Conservation (phyloP, 2,113 vertebrate species). For the Atractosteus spatula region DNA sequence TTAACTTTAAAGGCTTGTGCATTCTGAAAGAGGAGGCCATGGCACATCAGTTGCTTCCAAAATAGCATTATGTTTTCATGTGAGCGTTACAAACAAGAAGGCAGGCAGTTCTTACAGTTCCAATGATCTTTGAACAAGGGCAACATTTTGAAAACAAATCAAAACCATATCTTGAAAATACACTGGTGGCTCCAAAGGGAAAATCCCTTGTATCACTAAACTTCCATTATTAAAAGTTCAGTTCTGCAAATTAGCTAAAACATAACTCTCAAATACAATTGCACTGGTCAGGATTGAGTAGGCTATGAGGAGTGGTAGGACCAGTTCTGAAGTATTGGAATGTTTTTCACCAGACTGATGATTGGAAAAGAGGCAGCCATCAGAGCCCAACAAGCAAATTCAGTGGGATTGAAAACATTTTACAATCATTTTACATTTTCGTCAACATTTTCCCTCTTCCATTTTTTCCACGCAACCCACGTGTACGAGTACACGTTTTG, state of each 20-base stretch:
- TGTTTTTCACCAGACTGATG: conserved; percentile 13
- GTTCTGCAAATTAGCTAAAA: background rate
- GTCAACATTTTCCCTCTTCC: no score
- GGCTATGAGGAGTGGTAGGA: background rate
- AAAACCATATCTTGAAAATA: conserved; percentile 2
- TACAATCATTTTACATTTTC: background rate
- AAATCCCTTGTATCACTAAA: background rate
- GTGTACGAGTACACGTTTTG: background rate
- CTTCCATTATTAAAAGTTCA: background rate
- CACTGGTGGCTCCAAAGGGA: background rate
- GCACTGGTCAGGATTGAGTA: background rate
- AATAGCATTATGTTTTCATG: no score
- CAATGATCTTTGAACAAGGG: no score
- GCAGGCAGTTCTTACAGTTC: no score
- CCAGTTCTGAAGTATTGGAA: background rate
- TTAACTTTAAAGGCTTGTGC: no score
- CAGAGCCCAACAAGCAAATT: conserved; percentile 32
- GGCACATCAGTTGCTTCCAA: no score
- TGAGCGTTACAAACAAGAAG: no score
- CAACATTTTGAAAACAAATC: background rate
- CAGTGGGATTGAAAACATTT: conserved; percentile 19
- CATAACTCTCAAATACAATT: no score
- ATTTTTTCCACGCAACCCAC: no score
- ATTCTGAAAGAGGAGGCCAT: no score
- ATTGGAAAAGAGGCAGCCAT: conserved; percentile 41